Evolutionary conservation across 1,140 invertebrate species (phyloP).

Genomic region (Sinella curviseta): DNA sequence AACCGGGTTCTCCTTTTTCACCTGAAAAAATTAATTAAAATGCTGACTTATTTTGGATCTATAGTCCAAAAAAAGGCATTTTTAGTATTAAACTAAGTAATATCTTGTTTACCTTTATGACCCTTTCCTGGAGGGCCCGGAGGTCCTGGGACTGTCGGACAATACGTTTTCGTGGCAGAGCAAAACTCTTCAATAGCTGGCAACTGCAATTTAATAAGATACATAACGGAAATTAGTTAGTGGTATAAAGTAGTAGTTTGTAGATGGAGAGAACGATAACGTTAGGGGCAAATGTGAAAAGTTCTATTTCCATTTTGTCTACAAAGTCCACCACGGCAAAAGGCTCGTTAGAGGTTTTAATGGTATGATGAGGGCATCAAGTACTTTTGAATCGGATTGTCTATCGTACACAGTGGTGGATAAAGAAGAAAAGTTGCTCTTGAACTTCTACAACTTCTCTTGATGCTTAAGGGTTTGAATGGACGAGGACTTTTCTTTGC

Average conservation of each 20-base stretch:
- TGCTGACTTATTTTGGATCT: neutral
- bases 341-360: too few relatives aligned
- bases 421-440: neutral
- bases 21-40: neutral
- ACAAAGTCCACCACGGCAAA: too few relatives aligned
- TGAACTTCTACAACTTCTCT: neutral
- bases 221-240: slow-evolving; percentile 32
- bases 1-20: slow-evolving; percentile 62
- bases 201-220: slow-evolving; percentile 60
- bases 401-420: too few relatives aligned
- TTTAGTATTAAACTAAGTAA: neutral
- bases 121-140: slow-evolving; percentile 51
- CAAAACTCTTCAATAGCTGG: slow-evolving; percentile 74
- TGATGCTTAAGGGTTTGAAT: neutral
- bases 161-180: slow-evolving; percentile 73
- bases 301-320: neutral
- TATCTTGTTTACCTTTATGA: slow-evolving; percentile 54
- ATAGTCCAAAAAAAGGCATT: too few relatives aligned
- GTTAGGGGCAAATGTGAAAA: neutral
- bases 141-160: slow-evolving; percentile 51
- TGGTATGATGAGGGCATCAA: neutral
- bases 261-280: neutral
- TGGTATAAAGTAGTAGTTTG: neutral
- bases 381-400: neutral
- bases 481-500: neutral